Evolutionary conservation across 2,113 vertebrate genomes (phyloP).

Genomic region (Rhinolophus ferrumequinum): DNA sequence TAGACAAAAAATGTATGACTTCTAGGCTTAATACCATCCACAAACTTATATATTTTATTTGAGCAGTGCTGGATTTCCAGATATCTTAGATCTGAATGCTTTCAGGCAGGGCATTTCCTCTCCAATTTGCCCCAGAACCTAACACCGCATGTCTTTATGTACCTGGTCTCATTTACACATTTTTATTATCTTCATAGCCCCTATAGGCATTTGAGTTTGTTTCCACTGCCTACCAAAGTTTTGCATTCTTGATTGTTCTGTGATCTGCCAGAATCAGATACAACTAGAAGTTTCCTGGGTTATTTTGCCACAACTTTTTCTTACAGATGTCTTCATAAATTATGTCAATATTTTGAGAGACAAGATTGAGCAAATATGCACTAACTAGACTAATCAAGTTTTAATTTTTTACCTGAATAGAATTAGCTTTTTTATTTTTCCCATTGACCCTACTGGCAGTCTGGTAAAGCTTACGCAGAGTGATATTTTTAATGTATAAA

Average conservation of each 20-base stretch:
- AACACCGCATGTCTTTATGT: neutral
- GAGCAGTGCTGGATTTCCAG: neutral
- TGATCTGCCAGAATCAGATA: neutral
- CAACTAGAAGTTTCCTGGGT: neutral
- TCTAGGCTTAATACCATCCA: neutral
- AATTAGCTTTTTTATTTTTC: conserved; percentile 7
- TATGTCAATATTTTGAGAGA: neutral
- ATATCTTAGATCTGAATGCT: neutral
- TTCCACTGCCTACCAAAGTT: neutral
- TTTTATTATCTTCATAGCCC: neutral
- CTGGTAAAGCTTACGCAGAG: neutral
- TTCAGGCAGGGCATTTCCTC: neutral
- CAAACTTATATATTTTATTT: conserved; percentile 10
- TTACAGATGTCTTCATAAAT: neutral
- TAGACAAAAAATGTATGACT: neutral
- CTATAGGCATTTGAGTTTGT: neutral
- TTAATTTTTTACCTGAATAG: neutral
- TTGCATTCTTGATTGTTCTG: neutral
- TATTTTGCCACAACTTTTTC: neutral
- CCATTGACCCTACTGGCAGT: neutral
- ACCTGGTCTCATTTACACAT: neutral
- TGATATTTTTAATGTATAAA: neutral
- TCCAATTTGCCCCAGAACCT: neutral
- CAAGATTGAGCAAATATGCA: neutral
- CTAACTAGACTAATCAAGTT: neutral